phyloP scores from a whole-genome alignment of 2,113 vertebrate species.

The Romanogobio albipinnatus region DNA sequence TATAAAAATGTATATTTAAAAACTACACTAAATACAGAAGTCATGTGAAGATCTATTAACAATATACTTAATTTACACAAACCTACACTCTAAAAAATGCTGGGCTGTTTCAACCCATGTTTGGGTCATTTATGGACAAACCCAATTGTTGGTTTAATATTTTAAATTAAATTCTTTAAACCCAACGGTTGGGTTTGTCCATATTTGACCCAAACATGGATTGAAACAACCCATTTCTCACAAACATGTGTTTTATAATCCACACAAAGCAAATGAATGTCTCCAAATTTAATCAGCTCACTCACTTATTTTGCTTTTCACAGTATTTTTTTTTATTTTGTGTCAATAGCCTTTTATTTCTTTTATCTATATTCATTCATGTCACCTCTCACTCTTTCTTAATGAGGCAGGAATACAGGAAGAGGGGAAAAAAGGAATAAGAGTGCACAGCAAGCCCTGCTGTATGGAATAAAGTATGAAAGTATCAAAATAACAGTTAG shows the following conservation, averaged over 20 bases:
- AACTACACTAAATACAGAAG: too few relatives aligned
- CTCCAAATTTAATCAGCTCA: background rate
- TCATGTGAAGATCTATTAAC: background rate
- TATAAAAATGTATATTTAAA: background rate
- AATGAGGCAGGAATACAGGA: constrained; percentile 51
- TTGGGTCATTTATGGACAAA: too few relatives aligned
- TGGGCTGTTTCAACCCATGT: too few relatives aligned
- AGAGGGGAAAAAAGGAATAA: constrained; percentile 17
- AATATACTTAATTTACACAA: background rate
- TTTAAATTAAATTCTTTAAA: too few relatives aligned
- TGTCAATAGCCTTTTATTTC: background rate
- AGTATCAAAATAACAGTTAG: too few relatives aligned
- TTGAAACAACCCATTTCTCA: too few relatives aligned
- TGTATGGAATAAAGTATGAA: constrained; percentile 39
- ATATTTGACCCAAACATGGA: too few relatives aligned
- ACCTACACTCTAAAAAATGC: background rate
- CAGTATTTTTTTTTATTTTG: background rate
- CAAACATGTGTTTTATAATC: background rate
- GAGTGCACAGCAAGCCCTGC: constrained; percentile 26
- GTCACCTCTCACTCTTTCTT: constrained; percentile 40
- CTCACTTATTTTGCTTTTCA: background rate
- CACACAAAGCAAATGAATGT: background rate
- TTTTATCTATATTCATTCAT: constrained; percentile 30
- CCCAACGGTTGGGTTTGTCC: too few relatives aligned
- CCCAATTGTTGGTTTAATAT: too few relatives aligned